These are phyloP conservation scores for Saccopteryx leptura DNA, from an alignment of 2,113 vertebrate species.

Conservation along the genomic window DNA sequence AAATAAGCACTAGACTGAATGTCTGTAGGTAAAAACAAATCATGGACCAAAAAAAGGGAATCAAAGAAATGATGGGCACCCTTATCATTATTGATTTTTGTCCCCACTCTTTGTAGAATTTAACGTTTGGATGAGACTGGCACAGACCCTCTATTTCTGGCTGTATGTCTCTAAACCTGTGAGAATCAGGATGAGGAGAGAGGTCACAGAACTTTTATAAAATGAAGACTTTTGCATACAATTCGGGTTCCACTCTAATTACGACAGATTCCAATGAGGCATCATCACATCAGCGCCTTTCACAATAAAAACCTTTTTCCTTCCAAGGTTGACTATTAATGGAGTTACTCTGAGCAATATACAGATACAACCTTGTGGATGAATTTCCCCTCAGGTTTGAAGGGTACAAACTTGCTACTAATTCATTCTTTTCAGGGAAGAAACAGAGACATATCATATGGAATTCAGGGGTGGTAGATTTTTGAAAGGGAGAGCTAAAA, in stretches of 20 bases:
- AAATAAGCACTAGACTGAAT: background rate
- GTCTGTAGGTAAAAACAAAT: background rate
- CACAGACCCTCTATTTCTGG: accelerated
- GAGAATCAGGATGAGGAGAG: background rate
- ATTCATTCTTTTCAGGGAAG: background rate
- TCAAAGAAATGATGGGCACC: background rate
- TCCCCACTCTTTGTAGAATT: background rate
- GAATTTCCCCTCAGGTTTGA: background rate
- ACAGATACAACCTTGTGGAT: background rate
- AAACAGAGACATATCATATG: background rate
- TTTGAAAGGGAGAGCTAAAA: background rate
- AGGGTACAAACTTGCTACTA: background rate
- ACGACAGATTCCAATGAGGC: background rate
- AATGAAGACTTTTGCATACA: background rate
- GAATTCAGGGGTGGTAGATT: background rate
- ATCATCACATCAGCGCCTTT: background rate
- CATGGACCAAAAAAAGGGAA: background rate
- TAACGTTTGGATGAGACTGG: background rate
- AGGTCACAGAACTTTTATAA: background rate
- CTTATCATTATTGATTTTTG: background rate
- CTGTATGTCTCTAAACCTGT: background rate
- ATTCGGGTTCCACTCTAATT: background rate
- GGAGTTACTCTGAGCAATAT: background rate
- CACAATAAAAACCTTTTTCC: background rate
- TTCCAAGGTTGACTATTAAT: background rate